Percentiles rank a stretch among this genome's conserved stretches.
phyloP scores from a whole-genome alignment of 2,113 vertebrate species.

The Scolopax mira region DNA sequence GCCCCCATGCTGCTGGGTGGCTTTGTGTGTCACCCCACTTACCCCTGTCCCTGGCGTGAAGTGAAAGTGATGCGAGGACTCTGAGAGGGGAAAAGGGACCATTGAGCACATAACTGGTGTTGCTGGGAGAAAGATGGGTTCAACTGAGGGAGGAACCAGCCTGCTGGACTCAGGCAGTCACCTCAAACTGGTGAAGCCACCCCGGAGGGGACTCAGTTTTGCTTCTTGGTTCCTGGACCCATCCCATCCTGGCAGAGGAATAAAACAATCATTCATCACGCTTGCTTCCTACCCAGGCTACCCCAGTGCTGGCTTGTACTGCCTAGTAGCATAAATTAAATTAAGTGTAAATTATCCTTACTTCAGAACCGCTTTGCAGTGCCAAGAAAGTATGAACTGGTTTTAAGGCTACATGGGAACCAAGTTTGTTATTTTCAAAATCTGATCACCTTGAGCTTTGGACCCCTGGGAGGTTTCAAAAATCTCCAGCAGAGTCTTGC shows the following conservation, averaged over 20 bases:
- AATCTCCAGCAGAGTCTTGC: constrained; percentile 22
- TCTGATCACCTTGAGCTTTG: constrained; percentile 14
- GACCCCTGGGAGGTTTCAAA: constrained; percentile 1
- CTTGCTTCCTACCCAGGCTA: fast-evolving
- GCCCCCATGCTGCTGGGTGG: background rate
- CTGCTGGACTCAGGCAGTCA: background rate
- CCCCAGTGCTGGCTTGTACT: background rate
- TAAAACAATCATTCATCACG: fast-evolving
- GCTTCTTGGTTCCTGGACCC: fast-evolving
- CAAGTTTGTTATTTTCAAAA: background rate
- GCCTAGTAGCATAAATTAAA: background rate
- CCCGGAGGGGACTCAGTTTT: fast-evolving
- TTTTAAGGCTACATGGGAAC: background rate
- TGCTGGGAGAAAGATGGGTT: background rate
- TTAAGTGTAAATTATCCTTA: background rate
- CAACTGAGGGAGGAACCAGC: no score
- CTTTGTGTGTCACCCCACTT: background rate
- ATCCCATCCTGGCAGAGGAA: background rate
- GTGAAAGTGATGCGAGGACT: fast-evolving
- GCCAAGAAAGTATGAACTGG: background rate
- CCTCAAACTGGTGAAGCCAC: background rate
- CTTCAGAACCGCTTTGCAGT: background rate
- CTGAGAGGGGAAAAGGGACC: background rate
- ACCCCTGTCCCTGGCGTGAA: background rate
- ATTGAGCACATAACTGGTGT: fast-evolving